phyloP scores from a whole-genome alignment of 2,797 vertebrate genomes.

The Prunella strophiata region DNA sequence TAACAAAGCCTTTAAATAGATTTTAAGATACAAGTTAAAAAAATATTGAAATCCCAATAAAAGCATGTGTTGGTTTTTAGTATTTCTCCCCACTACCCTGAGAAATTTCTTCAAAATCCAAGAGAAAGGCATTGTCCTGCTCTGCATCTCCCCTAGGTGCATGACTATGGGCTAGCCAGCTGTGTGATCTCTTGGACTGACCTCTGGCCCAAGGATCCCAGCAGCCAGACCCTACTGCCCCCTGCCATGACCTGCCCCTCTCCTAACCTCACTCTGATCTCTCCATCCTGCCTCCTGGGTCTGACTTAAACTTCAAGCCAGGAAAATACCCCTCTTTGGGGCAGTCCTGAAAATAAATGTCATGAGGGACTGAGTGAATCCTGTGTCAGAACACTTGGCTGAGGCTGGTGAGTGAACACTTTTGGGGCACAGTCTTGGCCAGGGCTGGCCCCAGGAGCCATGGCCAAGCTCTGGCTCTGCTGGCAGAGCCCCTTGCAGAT shows the following conservation, averaged over 20 bases:
- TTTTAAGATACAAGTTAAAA: not conserved
- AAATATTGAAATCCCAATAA: not conserved
- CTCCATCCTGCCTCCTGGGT: not conserved
- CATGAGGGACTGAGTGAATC: rapidly evolving
- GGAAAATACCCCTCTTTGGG: not conserved
- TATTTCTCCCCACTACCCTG: not conserved
- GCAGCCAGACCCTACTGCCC: not conserved
- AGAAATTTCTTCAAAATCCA: not conserved
- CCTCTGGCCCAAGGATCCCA: not conserved
- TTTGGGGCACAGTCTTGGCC: not conserved
- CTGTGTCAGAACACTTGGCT: not conserved
- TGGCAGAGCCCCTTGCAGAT: not conserved
- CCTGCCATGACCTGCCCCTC: not conserved
- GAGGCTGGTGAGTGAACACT: not conserved
- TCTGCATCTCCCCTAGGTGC: not conserved
- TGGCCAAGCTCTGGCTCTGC: not conserved
- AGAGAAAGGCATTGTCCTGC: not conserved
- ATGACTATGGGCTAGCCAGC: not conserved
- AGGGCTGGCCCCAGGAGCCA: not conserved
- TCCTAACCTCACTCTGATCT: not conserved
- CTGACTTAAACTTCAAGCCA: not conserved
- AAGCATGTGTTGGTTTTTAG: not conserved
- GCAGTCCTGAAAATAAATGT: not conserved
- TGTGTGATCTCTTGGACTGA: not conserved
- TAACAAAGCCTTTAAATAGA: not conserved